Conservation (phyloP, 2,113 vertebrate genomes). For the Poecilia latipinna region DNA sequence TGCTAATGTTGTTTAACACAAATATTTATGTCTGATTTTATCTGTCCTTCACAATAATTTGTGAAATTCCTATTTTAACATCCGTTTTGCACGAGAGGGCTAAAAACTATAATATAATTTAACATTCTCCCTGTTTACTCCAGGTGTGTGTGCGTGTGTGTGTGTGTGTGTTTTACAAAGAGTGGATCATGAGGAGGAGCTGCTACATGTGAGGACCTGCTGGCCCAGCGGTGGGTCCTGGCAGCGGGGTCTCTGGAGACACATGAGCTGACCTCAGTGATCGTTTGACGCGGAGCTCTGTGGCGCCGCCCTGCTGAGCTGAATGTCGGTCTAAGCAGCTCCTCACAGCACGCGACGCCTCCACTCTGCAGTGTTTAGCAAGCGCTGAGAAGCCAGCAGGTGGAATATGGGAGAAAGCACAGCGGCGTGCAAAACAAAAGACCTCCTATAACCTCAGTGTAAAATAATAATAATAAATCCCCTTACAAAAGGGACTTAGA, state of each 20-base stretch:
- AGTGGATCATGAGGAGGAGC: constrained; percentile 45
- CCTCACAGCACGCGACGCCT: constrained; percentile 51
- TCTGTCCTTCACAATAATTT: background rate
- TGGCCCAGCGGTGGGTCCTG: constrained; percentile 61
- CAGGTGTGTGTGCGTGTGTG: background rate
- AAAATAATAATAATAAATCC: background rate
- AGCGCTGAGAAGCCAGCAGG: constrained; percentile 46
- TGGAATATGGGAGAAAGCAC: constrained; percentile 35
- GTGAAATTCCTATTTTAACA: background rate
- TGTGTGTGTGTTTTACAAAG: constrained; percentile 19
- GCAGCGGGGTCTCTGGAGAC: constrained; percentile 51
- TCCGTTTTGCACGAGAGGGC: too few relatives aligned
- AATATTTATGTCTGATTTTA: background rate
- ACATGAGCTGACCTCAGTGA: constrained; percentile 30
- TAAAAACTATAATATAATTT: constrained; percentile 8
- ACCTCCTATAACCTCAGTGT: constrained; percentile 1
- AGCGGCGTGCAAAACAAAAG: constrained; percentile 37
- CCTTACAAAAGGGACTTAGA: constrained; percentile 15
- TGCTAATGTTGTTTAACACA: background rate
- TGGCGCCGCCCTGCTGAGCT: constrained; percentile 44
- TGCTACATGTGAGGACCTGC: constrained; percentile 68
- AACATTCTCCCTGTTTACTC: constrained; percentile 21
- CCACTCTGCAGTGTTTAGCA: constrained; percentile 39
- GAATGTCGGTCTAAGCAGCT: constrained; percentile 31
- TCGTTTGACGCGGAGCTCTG: constrained; percentile 44